Evolutionary conservation across 2,113 vertebrate species (phyloP).

Genomic region (Romanogobio albipinnatus): DNA sequence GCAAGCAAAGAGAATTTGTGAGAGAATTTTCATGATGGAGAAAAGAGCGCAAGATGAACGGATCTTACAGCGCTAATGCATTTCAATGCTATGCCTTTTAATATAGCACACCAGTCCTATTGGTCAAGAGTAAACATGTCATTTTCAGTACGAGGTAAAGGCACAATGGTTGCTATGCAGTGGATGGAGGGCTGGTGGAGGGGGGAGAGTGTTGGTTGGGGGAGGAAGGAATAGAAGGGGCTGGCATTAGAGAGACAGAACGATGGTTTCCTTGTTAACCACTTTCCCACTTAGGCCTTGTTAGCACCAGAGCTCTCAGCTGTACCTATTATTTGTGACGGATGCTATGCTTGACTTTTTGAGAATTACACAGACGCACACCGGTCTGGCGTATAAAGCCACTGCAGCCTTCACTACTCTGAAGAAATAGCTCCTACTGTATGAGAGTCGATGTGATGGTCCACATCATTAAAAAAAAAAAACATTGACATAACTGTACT

Average conservation of each 20-base stretch:
- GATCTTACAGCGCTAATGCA: slow-evolving; percentile 45
- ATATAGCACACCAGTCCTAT: slow-evolving; percentile 23
- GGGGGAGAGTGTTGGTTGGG: slow-evolving; percentile 13
- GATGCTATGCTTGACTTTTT: slow-evolving; percentile 63
- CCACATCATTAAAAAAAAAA: slow-evolving; percentile 17
- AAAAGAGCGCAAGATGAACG: slow-evolving; percentile 26
- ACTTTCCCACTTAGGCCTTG: slow-evolving; percentile 76
- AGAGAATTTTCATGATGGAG: slow-evolving; percentile 24
- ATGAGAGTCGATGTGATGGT: slow-evolving; percentile 27
- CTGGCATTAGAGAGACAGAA: slow-evolving; percentile 41
- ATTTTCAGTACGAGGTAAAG: slow-evolving; percentile 24
- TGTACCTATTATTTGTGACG: slow-evolving; percentile 63
- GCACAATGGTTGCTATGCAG: slow-evolving; percentile 61
- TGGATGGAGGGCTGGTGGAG: slow-evolving; percentile 40
- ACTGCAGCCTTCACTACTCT: background rate
- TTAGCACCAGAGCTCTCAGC: slow-evolving; percentile 71
- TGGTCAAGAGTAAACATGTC: slow-evolving; percentile 48
- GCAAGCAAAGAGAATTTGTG: slow-evolving; percentile 33
- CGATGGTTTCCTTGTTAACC: slow-evolving; percentile 69
- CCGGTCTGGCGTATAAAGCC: slow-evolving; percentile 8
- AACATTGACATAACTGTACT: background rate
- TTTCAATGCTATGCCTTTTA: slow-evolving; percentile 39
- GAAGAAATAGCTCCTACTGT: slow-evolving; percentile 12
- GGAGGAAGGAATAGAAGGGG: slow-evolving; percentile 44
- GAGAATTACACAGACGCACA: slow-evolving; percentile 43